Evolutionary conservation across 92 coral and sea anemone species (phyloP).

Genomic region (Micromussa lordhowensis): DNA sequence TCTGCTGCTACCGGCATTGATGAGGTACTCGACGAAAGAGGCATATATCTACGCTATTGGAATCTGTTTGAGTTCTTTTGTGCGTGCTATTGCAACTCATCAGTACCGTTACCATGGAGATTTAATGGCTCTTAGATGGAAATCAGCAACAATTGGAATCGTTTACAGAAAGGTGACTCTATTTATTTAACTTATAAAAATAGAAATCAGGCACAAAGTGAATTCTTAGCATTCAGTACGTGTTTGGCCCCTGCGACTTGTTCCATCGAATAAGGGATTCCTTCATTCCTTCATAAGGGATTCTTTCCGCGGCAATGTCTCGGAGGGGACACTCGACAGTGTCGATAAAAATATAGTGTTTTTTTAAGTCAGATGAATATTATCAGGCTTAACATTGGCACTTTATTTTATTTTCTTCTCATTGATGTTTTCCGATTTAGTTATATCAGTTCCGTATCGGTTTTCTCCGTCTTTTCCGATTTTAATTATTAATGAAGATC

Average conservation of each 20-base stretch:
- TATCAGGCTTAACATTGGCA: too few species aligned
- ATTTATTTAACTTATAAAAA: not conserved
- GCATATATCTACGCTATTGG: conserved; percentile 68
- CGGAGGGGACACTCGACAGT: too few species aligned
- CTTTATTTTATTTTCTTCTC: too few species aligned
- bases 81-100: conserved; percentile 41
- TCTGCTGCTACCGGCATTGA: conserved; percentile 52
- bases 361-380: too few species aligned
- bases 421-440: too few species aligned
- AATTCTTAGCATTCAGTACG: not conserved
- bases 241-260: not conserved
- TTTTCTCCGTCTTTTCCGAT: too few species aligned
- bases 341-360: too few species aligned
- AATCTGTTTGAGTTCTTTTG: conserved; percentile 60
- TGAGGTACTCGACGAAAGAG: conserved; percentile 10
- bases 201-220: not conserved
- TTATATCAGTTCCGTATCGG: too few species aligned
- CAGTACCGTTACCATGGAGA: conserved; percentile 38
- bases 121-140: conserved; percentile 65
- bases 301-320: too few species aligned
- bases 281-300: too few species aligned
- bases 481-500: too few species aligned
- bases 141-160: conserved; percentile 64
- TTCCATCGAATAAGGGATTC: too few species aligned
- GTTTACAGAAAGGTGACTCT: conserved; percentile 58